Base-by-base conservation (phyloP, 1,140 invertebrate species). In the Leptinotarsa texana region DNA sequence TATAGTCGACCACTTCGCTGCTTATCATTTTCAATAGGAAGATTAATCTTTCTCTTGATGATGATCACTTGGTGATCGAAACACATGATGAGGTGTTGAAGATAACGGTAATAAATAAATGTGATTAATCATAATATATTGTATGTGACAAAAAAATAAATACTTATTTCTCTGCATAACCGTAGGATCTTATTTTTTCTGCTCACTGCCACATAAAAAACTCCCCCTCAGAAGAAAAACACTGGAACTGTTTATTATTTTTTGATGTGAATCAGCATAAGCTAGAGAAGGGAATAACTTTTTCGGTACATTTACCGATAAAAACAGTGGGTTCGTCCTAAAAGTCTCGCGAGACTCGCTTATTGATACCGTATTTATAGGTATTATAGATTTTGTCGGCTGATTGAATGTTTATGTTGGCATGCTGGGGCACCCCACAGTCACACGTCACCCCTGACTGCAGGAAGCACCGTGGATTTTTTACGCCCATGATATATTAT, bases 291-390 rank as follows among this genome's bases (percentile, higher is more conserved):
- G 69, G 62, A 48, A 42, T 42, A 69, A 17, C 78, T 81, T 81
- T 83, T 80, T 83, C 82, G 72, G 71, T 82, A 83, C 82, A 83
- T 82, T 83, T 83, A 63, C 48, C 82, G 81, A 82, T 82, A 75
- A 83, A 21, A 83, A 83, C 80, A 82, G 77, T 80, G 80, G 78
- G 74, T 78, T 77, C 77, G 72, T 69, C 75, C 78, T 69, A 74
- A 79, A 81, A 78, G 79, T 78, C 61, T 77, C 81, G 74, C 77
- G 80, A 78, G 80, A 78, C 70, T 78, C 77, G 75, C 79, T 83
- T 83, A 83, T 83, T 83, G 81, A 83, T 83, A 83, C 80, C 82
- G 80, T 79, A 83, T 82, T 83, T 83, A 82, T 83, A 83, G 82
- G 82, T 83, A 83, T 83, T 83, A 83, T 82, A 82, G 81, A 83